phyloP scores from a whole-genome alignment of 2,113 vertebrate genomes.

The Coturnix japonica region DNA sequence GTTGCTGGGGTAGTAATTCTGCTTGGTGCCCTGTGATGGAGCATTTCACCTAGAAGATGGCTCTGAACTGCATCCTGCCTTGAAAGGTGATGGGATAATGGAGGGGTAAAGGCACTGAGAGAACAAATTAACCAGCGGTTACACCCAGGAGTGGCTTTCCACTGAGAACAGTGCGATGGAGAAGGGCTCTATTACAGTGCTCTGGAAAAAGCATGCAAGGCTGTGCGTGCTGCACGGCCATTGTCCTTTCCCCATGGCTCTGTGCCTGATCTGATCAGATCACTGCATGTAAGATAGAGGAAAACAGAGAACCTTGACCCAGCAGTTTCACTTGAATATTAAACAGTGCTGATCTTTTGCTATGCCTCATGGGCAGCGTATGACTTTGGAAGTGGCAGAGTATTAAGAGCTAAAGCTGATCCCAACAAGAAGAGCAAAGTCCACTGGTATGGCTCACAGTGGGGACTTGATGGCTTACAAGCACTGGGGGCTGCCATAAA shows the following conservation, averaged over 20 bases:
- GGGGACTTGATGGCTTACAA: accelerated
- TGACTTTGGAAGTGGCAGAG: neutral
- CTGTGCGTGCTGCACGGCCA: accelerated
- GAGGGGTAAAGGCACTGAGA: neutral
- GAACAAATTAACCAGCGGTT: neutral
- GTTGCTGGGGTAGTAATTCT: neutral
- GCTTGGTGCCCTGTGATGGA: neutral
- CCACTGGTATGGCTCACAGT: accelerated
- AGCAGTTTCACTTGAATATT: constrained; percentile 18
- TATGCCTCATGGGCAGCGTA: neutral
- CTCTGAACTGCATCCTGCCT: neutral
- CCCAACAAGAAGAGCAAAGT: neutral
- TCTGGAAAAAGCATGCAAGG: neutral
- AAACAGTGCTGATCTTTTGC: neutral
- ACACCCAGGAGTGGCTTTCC: neutral
- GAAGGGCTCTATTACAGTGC: neutral
- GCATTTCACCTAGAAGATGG: neutral
- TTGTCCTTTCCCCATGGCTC: neutral
- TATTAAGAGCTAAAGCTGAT: neutral
- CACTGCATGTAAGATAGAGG: neutral
- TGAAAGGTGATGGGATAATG: neutral
- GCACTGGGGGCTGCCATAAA: neutral
- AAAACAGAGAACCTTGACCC: constrained; percentile 22
- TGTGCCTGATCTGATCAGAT: constrained; percentile 42
- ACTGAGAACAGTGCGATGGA: neutral